A percentile compares a stretch with the other conserved stretches of the same genome.
Conservation (phyloP, 1,140 invertebrate genomes). For the Magallana gigas region DNA sequence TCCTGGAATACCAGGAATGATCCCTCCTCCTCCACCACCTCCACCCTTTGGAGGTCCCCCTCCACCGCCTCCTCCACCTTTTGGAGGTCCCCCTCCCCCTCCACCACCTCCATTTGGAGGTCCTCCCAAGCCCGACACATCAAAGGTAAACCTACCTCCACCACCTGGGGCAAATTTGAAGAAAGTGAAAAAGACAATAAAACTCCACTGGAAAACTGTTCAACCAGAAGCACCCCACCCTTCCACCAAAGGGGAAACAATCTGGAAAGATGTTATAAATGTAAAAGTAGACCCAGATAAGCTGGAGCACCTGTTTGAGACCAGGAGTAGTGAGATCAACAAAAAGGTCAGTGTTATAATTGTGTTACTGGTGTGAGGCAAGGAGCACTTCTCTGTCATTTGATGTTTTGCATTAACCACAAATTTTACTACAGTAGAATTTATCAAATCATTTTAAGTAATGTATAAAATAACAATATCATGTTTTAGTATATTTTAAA, state of each 20-base stretch:
- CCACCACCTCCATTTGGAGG: conserved; percentile 75
- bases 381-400: background rate
- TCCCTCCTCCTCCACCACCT: conserved; percentile 79
- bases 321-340: conserved; percentile 95
- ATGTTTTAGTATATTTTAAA: background rate
- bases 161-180: conserved; percentile 81
- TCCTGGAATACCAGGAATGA: conserved; percentile 54
- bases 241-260: conserved; percentile 85
- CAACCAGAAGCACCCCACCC: conserved; percentile 83
- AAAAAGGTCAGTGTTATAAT: conserved; percentile 84
- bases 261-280: conserved; percentile 96
- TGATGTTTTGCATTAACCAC: conserved; percentile 20
- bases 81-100: conserved; percentile 75
- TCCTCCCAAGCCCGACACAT: conserved; percentile 80
- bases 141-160: conserved; percentile 77
- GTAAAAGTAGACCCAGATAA: conserved; percentile 91
- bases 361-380: background rate
- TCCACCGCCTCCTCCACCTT: conserved; percentile 80
- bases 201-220: conserved; percentile 98
- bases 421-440: background rate
- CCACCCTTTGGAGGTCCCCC: conserved; percentile 70
- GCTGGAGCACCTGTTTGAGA: conserved; percentile 98
- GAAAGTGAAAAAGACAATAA: conserved; percentile 98
- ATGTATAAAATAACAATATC: background rate
- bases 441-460: background rate